Conservation (phyloP, 2,888 invertebrate species). For the Diplazon laetatorius region DNA sequence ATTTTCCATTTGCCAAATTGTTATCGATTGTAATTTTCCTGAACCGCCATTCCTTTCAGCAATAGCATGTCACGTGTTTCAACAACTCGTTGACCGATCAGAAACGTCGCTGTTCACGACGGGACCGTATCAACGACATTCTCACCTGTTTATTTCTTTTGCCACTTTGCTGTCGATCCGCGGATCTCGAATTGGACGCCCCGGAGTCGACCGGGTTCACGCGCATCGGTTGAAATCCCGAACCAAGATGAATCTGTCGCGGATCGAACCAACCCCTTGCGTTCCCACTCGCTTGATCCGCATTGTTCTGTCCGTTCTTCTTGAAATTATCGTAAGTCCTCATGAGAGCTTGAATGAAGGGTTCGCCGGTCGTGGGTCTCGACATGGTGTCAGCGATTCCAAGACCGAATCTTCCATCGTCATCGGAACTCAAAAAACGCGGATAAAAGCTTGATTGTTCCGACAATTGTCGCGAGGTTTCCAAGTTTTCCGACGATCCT, state of each 20-base stretch:
- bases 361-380: slow-evolving; percentile 58
- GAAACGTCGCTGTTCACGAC: no score
- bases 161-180: slow-evolving; percentile 63
- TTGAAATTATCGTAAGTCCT: slow-evolving; percentile 67
- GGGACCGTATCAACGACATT: not conserved
- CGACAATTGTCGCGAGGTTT: slow-evolving; percentile 26
- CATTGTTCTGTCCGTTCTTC: slow-evolving; percentile 45
- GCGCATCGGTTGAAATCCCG: slow-evolving; percentile 51
- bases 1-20: no score
- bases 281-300: slow-evolving; percentile 1
- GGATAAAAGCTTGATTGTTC: slow-evolving; percentile 40
- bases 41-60: no score
- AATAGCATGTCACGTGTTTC: no score
- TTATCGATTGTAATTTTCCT: no score
- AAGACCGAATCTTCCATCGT: slow-evolving; percentile 50
- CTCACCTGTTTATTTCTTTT: slow-evolving; percentile 77
- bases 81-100: no score
- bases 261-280: slow-evolving; percentile 48
- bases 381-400: slow-evolving; percentile 41
- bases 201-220: slow-evolving; percentile 3
- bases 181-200: slow-evolving; percentile 20
- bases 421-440: slow-evolving; percentile 40
- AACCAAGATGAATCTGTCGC: slow-evolving; percentile 49
- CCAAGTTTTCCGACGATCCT: slow-evolving; percentile 1
- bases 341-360: slow-evolving; percentile 66